Percentiles rank a stretch among this genome's conserved stretches.
phyloP scores from a whole-genome alignment of 2,888 invertebrate genomes.

The Cryptocheilus praepositus region DNA sequence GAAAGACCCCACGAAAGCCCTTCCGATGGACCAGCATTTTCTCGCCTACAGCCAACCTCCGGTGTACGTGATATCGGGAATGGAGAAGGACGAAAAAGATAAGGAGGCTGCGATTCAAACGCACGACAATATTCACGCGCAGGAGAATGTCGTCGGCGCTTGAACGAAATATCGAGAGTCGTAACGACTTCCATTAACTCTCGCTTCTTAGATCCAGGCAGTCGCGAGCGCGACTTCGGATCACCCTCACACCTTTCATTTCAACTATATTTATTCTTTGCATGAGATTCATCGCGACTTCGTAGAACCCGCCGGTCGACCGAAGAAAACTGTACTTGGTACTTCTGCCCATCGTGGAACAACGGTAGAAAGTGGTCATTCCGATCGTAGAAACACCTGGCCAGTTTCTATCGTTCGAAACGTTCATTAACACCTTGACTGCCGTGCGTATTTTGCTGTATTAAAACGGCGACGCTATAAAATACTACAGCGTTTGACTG shows the following conservation, averaged over 20 bases:
- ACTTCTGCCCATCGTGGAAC: constrained; percentile 13
- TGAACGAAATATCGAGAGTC: constrained; percentile 17
- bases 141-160: constrained; percentile 34
- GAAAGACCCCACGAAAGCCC: constrained; percentile 51
- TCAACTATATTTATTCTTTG: constrained; percentile 45
- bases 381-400: no score
- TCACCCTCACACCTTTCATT: constrained; percentile 29
- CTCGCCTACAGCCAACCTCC: constrained; percentile 80
- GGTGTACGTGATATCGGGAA: constrained; percentile 82
- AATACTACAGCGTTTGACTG: no score
- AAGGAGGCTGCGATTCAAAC: constrained; percentile 41
- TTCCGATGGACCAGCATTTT: constrained; percentile 75
- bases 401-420: no score
- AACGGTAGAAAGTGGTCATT: background rate
- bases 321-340: constrained; percentile 29
- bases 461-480: no score
- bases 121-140: constrained; percentile 29
- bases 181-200: constrained; percentile 4
- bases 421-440: no score
- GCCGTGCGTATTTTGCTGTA: no score
- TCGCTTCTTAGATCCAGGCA: constrained; percentile 14
- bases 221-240: constrained; percentile 4
- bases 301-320: constrained; percentile 46
- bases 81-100: constrained; percentile 78
- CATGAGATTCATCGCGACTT: constrained; percentile 37